These are phyloP conservation scores for Xiphophorus birchmanni DNA, from an alignment of 2,797 vertebrate species.

Conservation along the genomic window DNA sequence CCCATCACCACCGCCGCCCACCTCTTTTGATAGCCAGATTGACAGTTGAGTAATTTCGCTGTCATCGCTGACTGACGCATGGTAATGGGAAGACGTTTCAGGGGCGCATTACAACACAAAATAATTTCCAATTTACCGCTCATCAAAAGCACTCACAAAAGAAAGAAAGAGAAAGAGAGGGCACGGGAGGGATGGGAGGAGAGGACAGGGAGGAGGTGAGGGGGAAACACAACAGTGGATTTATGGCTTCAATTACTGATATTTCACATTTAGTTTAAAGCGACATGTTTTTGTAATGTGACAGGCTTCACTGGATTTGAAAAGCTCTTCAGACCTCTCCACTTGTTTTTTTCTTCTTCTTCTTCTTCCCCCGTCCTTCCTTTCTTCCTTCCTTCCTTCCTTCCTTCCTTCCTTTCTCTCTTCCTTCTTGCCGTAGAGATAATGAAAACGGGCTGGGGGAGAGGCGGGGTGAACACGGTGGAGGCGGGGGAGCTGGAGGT, in stretches of 20 bases:
- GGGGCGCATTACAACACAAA: slow-evolving; percentile 86
- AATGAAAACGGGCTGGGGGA: slow-evolving; percentile 67
- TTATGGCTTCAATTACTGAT: slow-evolving; percentile 94
- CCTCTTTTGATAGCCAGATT: slow-evolving; percentile 83
- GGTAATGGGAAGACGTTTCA: slow-evolving; percentile 89
- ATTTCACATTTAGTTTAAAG: slow-evolving; percentile 96
- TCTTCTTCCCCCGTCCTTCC: background rate
- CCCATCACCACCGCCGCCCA: slow-evolving; percentile 44
- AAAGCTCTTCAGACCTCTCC: slow-evolving; percentile 86
- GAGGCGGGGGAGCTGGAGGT: slow-evolving; percentile 17
- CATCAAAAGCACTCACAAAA: slow-evolving; percentile 86
- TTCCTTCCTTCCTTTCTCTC: slow-evolving; percentile 35
- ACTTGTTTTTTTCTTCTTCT: slow-evolving; percentile 54
- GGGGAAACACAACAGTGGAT: slow-evolving; percentile 84
- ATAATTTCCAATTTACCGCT: slow-evolving; percentile 93
- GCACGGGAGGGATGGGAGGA: slow-evolving; percentile 48
- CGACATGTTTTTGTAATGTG: slow-evolving; percentile 94
- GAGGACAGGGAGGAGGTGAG: slow-evolving; percentile 47
- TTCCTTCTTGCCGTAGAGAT: slow-evolving; percentile 75
- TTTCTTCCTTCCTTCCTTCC: background rate
- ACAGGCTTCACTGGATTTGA: slow-evolving; percentile 89
- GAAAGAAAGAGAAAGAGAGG: slow-evolving; percentile 52
- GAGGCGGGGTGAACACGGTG: slow-evolving; percentile 35
- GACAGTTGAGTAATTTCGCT: slow-evolving; percentile 89
- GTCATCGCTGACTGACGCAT: slow-evolving; percentile 87